Evolutionary conservation across 2,888 invertebrate species (phyloP).

Genomic region (Limenitis camilla): DNA sequence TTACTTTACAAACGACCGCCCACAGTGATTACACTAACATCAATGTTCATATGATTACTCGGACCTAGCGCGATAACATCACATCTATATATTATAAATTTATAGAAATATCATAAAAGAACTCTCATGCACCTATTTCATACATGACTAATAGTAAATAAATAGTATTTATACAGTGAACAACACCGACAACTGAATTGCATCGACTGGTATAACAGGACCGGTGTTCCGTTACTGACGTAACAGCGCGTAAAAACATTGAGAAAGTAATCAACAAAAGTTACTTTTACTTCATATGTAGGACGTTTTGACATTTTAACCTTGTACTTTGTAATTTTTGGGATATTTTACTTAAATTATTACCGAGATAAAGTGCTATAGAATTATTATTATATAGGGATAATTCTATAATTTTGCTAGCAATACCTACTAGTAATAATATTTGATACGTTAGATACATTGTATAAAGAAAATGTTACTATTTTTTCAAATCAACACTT

Average conservation of each 20-base stretch:
- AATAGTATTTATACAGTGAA: neutral
- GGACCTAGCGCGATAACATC: conserved; percentile 33
- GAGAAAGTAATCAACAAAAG: neutral
- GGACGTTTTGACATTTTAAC: too few species aligned
- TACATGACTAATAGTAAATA: neutral
- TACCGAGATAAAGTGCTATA: too few species aligned
- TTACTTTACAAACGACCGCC: conserved; percentile 37
- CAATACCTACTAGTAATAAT: too few species aligned
- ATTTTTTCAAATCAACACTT: too few species aligned
- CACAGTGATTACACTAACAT: conserved; percentile 41
- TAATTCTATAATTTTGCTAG: too few species aligned
- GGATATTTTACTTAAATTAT: too few species aligned
- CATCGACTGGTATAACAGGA: neutral
- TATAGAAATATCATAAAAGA: neutral
- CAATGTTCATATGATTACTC: conserved; percentile 48
- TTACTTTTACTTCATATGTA: too few species aligned
- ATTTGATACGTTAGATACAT: too few species aligned
- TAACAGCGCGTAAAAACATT: neutral
- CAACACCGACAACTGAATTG: neutral
- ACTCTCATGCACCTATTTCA: neutral
- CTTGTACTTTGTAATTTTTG: too few species aligned
- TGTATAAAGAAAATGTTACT: too few species aligned
- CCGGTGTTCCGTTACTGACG: neutral
- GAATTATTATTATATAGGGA: too few species aligned
- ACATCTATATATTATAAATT: neutral